phyloP scores from a whole-genome alignment of 2,888 invertebrate genomes.

The Pristionchus maxplancki region DNA sequence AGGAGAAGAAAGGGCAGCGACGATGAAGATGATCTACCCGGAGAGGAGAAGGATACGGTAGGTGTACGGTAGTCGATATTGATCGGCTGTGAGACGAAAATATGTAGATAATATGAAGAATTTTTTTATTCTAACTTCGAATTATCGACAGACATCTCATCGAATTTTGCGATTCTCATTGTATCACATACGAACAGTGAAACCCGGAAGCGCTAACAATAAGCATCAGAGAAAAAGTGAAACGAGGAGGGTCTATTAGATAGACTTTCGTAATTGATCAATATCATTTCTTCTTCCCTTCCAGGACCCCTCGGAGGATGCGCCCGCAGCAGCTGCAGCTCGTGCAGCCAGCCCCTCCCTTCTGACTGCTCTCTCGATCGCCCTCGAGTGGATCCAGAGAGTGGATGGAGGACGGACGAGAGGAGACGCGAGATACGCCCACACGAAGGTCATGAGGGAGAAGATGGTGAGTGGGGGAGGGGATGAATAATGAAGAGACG shows the following conservation, averaged over 20 bases:
- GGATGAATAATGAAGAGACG: no score
- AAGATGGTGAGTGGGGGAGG: slow-evolving; percentile 11
- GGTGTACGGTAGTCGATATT: neutral
- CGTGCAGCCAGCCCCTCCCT: neutral
- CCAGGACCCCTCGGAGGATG: neutral
- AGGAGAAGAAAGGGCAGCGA: slow-evolving; percentile 9
- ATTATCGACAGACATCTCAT: no score
- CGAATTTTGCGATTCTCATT: neutral
- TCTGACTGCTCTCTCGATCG: neutral
- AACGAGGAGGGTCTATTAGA: neutral
- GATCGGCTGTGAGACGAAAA: neutral
- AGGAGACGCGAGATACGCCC: neutral
- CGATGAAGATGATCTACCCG: neutral
- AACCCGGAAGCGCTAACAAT: neutral
- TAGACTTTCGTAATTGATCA: neutral
- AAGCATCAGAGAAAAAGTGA: neutral
- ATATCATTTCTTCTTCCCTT: neutral
- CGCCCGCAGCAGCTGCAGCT: neutral
- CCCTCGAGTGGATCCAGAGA: slow-evolving; percentile 5
- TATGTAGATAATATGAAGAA: no score
- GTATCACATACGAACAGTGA: neutral
- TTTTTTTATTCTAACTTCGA: neutral
- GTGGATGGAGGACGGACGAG: neutral
- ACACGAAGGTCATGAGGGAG: neutral
- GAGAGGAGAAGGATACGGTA: neutral